A percentile compares a stretch with the other conserved stretches of the same genome.
phyloP scores from a whole-genome alignment of 2,113 vertebrate genomes.

The Ophiodon elongatus region DNA sequence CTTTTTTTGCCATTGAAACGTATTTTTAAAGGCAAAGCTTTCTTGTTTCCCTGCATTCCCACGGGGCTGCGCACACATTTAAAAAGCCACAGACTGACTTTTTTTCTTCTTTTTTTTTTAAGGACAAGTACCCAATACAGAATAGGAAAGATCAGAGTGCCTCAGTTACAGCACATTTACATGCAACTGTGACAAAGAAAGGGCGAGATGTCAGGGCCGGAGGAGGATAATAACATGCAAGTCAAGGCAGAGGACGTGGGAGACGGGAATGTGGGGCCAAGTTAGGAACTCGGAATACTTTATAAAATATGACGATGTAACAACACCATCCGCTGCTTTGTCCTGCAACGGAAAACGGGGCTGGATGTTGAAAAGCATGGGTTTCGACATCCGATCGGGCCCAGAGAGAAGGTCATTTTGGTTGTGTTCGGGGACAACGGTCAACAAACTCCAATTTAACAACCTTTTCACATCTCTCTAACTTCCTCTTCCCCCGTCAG shows the following conservation, averaged over 20 bases:
- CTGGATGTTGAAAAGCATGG: background rate
- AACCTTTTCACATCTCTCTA: background rate
- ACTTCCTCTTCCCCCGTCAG: slow-evolving; percentile 2
- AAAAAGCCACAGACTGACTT: background rate
- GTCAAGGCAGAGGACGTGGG: slow-evolving; percentile 14
- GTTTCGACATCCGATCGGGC: background rate
- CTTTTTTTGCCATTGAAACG: background rate
- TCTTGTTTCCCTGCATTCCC: background rate
- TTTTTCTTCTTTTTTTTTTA: background rate
- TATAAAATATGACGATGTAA: background rate
- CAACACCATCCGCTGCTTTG: background rate
- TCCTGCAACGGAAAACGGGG: background rate
- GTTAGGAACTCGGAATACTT: background rate
- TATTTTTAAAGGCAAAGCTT: background rate
- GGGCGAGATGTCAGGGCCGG: background rate
- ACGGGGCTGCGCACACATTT: background rate
- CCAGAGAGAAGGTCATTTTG: no score
- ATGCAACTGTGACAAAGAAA: background rate
- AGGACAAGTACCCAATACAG: background rate
- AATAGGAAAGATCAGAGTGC: background rate
- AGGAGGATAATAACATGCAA: slow-evolving; percentile 33
- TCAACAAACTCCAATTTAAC: background rate
- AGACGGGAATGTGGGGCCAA: slow-evolving; percentile 3
- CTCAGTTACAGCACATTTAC: background rate
- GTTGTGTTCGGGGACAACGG: background rate